A percentile compares a stretch with the other conserved stretches of the same genome.
Evolutionary conservation across 2,113 vertebrate species (phyloP).

Genomic region (Pandion haliaetus): DNA sequence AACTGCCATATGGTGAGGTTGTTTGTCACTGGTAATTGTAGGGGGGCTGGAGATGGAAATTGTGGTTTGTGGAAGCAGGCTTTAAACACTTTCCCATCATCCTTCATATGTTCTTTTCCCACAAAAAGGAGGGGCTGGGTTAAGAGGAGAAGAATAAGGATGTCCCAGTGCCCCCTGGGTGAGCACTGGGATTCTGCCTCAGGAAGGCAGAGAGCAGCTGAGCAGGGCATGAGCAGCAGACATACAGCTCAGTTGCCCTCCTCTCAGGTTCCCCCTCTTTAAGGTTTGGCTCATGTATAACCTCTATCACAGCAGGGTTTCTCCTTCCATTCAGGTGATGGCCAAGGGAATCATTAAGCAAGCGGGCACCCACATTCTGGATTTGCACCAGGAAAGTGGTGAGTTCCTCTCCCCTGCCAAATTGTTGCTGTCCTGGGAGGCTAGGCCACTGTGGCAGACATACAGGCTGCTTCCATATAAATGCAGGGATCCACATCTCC

Average conservation of each 20-base stretch:
- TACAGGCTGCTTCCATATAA: not conserved
- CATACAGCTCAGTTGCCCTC: not conserved
- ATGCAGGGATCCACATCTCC: not conserved
- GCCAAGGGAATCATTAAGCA: slow-evolving; percentile 68
- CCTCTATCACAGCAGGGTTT: not conserved
- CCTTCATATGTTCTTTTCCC: not conserved
- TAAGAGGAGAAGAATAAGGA: not conserved
- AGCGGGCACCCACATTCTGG: slow-evolving; percentile 13
- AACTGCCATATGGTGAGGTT: not conserved
- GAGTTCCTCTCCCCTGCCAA: not conserved
- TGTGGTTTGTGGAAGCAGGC: not conserved
- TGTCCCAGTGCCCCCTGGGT: not conserved
- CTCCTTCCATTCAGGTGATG: slow-evolving; percentile 69
- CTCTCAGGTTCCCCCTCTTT: not conserved
- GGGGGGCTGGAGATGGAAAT: not conserved
- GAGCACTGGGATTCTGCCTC: not conserved
- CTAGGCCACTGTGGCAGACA: not conserved
- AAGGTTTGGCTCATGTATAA: not conserved
- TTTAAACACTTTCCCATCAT: not conserved
- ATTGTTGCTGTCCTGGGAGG: not conserved
- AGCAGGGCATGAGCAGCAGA: not conserved
- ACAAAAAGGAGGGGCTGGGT: not conserved
- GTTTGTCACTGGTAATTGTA: not conserved
- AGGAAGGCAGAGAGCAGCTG: not conserved
- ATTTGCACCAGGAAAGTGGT: slow-evolving; percentile 52